Evolutionary conservation across 2,888 invertebrate species (phyloP).

Genomic region (Oxycera nigricornis): DNA sequence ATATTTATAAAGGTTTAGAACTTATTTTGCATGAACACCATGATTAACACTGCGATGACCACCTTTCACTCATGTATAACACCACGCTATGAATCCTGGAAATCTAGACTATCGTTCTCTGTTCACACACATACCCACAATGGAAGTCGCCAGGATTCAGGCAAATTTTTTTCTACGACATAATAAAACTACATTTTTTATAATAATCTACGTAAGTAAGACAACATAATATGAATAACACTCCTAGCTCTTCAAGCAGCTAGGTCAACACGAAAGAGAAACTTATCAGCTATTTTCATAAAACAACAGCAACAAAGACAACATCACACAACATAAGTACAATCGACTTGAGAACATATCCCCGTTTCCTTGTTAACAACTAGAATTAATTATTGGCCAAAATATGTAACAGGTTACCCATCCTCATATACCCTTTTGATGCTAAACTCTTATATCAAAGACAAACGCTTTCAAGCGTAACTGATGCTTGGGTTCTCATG

Average conservation of each 20-base stretch:
- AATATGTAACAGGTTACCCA: background rate
- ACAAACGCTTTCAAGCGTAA: background rate
- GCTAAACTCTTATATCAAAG: background rate
- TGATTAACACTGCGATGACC: conserved; percentile 24
- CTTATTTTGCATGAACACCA: conserved; percentile 30
- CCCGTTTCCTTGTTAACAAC: conserved; percentile 1
- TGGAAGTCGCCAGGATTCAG: no score
- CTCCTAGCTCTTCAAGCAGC: background rate
- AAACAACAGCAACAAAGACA: background rate
- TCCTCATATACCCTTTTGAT: background rate
- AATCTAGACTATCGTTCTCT: background rate
- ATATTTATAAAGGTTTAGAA: conserved; percentile 24
- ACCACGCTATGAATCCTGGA: background rate
- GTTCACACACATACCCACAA: no score
- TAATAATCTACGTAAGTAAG: background rate
- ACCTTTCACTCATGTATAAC: conserved; percentile 4
- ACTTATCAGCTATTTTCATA: conserved; percentile 3
- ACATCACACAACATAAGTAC: conserved; percentile 10
- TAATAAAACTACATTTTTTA: conserved; percentile 7
- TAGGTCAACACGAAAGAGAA: background rate
- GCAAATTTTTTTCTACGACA: background rate
- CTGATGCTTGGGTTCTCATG: background rate
- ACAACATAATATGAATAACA: background rate
- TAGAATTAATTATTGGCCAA: background rate
- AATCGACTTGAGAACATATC: conserved; percentile 28